phyloP scores from a whole-genome alignment of 2,113 vertebrate genomes.

The Eurypyga helias region DNA sequence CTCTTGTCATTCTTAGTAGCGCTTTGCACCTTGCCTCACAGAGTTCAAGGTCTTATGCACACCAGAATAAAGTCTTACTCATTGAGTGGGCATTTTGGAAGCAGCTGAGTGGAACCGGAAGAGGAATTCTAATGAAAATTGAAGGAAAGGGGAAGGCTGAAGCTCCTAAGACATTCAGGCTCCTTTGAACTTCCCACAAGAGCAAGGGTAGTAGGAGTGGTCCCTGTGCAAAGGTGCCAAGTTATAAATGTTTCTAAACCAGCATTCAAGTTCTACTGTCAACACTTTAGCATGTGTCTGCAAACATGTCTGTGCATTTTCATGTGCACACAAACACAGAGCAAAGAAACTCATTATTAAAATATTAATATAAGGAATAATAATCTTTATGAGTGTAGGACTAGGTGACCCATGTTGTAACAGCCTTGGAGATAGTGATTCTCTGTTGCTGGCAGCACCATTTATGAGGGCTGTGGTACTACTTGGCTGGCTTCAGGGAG shows the following conservation, averaged over 20 bases:
- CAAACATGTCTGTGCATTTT: background rate
- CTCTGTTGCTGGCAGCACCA: background rate
- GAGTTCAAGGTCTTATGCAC: background rate
- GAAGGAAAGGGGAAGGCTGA: background rate
- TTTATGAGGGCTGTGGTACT: background rate
- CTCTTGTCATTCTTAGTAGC: background rate
- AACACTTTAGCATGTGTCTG: background rate
- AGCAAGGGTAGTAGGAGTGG: background rate
- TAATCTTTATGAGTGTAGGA: background rate
- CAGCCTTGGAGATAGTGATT: background rate
- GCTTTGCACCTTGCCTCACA: background rate
- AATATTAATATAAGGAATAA: background rate
- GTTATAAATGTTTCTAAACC: background rate
- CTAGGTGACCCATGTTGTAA: background rate
- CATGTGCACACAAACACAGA: background rate
- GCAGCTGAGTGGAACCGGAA: background rate
- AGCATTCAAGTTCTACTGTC: background rate
- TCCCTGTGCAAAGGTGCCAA: background rate
- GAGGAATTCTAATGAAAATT: background rate
- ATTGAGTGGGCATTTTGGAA: background rate
- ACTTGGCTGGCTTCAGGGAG: background rate
- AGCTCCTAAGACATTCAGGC: background rate
- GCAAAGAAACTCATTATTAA: background rate
- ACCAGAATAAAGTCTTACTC: background rate
- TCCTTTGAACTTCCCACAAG: background rate